Base-by-base conservation (phyloP, 2,888 invertebrate genomes). In the Rhagonycha fulva region DNA sequence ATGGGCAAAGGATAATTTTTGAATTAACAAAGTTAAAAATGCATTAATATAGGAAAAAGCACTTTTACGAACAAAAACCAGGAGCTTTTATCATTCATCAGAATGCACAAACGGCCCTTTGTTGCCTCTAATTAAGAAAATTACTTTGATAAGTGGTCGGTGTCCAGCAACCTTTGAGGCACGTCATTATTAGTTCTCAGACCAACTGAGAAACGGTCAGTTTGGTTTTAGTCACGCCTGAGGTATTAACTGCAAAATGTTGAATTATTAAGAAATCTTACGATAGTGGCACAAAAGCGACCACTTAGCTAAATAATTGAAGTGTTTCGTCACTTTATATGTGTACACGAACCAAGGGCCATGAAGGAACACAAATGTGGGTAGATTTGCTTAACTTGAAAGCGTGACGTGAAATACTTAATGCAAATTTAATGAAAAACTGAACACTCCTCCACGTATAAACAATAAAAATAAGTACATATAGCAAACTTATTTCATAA, bases 231-330 rank as follows among this genome's bases (percentile, higher is more conserved):
- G 81, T 81, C 81, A 81, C 81, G 81, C 81, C 80, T 78, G 80
- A 76, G 79, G 80, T 77, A 76, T 73, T 70, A 62, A 72, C 76
- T 77, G 74, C 62, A 77, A 71, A 77, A 74, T 74, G 68, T 71
- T 82, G 82, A 82, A 82, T 82, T 81, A 82, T 82, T 82, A 82
- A 82, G 82, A 82, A 82, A 81, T 81, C 79, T 66, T 74, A 77
- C 70, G 69, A 74, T 69, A 69, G 12, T 23, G 74, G 75, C 78
- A 78, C 74, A 74, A 75, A 75, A 79, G 78, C 78, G 71, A 62
- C 77, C 76, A 79, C 80, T 81, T 81, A 76, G 77, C 76, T 73
- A 74, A 79, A 80, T 81, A 81, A 81, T 81, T 81, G 81, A 81
- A 81, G 73, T 75, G 75, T 75, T 66, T 71, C 70, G 30, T 67